A percentile compares a stretch with the other conserved stretches of the same genome.
phyloP scores from a whole-genome alignment of 1,140 invertebrate species.

The Papilio helenus region DNA sequence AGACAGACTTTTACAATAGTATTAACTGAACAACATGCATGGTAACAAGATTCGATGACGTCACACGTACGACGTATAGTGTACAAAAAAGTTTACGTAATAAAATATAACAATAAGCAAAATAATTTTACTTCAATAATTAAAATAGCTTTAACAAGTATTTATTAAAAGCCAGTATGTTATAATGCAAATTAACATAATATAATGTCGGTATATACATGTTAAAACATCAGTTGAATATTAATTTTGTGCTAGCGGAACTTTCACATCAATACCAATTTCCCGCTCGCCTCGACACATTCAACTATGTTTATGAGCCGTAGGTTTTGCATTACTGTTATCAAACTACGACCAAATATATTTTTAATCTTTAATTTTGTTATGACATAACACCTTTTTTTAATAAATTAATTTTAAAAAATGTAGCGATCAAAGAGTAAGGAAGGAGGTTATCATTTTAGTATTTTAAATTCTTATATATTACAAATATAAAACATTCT shows the following conservation, averaged over 20 bases:
- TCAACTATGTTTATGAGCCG: constrained; percentile 51
- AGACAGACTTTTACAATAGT: background rate
- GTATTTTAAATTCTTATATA: constrained; percentile 5
- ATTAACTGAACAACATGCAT: background rate
- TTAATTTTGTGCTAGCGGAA: constrained; percentile 56
- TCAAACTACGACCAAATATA: constrained; percentile 16
- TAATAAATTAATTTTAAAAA: background rate
- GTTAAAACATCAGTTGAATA: constrained; percentile 48
- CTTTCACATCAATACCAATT: constrained; percentile 71
- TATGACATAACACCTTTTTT: background rate
- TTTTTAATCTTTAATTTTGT: constrained; percentile 10
- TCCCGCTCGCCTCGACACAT: constrained; percentile 56
- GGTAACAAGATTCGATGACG: background rate
- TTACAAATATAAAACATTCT: constrained; percentile 21
- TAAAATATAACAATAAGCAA: background rate
- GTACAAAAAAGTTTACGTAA: background rate
- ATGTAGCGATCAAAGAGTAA: background rate
- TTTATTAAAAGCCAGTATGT: constrained; percentile 11
- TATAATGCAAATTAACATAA: constrained; percentile 17
- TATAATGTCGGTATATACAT: background rate
- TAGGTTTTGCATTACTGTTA: constrained; percentile 40
- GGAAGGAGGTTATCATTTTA: too few relatives aligned
- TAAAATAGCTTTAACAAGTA: background rate
- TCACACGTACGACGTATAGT: background rate
- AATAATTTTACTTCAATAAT: background rate